Conservation (phyloP, 2,113 vertebrate genomes). For the Chauna torquata region DNA sequence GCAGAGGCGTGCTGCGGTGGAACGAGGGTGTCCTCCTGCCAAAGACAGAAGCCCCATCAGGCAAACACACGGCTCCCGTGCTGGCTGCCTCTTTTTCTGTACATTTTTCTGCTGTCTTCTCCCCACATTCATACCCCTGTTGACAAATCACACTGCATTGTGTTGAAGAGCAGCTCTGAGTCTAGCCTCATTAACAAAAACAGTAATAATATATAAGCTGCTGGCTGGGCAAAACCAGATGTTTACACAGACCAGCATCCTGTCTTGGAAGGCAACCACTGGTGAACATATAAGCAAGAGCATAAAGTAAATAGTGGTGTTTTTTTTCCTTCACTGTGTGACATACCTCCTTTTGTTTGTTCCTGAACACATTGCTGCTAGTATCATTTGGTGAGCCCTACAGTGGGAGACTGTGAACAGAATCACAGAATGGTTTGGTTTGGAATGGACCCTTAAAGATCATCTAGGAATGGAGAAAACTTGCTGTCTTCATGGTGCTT, state of each 20-base stretch:
- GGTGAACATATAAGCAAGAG: not conserved
- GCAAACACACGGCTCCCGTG: accelerated
- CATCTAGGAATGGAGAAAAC: not conserved
- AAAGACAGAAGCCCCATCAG: not conserved
- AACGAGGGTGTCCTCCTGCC: not conserved
- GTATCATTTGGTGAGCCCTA: not conserved
- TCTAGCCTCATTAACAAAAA: not conserved
- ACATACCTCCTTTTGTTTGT: not conserved
- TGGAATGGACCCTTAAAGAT: not conserved
- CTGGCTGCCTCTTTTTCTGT: not conserved
- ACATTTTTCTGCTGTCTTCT: not conserved
- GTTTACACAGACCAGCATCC: not conserved
- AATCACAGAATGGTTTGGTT: not conserved
- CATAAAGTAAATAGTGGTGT: not conserved
- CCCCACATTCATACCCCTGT: accelerated
- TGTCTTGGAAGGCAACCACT: too few species aligned
- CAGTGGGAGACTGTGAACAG: not conserved
- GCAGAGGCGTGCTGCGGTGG: not conserved
- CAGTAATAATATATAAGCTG: not conserved
- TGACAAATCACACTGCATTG: not conserved
- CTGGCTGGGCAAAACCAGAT: not conserved
- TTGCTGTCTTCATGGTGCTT: not conserved
- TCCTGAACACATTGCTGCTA: not conserved
- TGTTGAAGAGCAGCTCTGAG: not conserved
- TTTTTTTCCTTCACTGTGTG: not conserved